Evolutionary conservation across 30 jellyfish, hydroid and myxozoan genomes (phyloP), one percentile per base, ranked within the genome.

Genomic region (Aurelia sp.): DNA sequence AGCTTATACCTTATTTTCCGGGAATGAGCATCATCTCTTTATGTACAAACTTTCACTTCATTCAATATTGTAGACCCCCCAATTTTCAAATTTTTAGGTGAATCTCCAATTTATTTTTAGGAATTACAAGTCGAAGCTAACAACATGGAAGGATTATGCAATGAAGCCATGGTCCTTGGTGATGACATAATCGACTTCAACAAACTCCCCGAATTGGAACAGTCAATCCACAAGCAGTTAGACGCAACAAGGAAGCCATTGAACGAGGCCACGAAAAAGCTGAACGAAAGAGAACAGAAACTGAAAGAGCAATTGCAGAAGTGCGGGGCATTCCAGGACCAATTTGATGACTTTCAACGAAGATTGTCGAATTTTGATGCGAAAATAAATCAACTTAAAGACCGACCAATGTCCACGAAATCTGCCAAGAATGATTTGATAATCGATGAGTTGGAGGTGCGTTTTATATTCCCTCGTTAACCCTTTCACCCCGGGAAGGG

Each of bases 251-350:
- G 64, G 79, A 44, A 85, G 67, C 97, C 99, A 41, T 50, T 94
- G 47, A 87, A 59, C 21, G 96, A 77, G 7, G 19, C 80, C 20
- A 55, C 60, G 40, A 67, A 68, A 17, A 21, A 41, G 62, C 72
- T 94, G 62, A 73, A 94, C 83, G 84, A 78, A 0, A 66, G 99
- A 35, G 99, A 94, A 50, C 57, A 70, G 63, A 62, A 13, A 33
- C 71, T 94, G 89, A 88, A 89, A 75, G 97, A 94, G 22, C 84
- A 87, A 69, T 76, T 94, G 60, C 95, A 89, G 51, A 96, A 73
- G 44, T 79, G 97, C 61, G 99, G 99, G 4, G 97, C 97, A 4
- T 73, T 94, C 60, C 96, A 94, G 74, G 99, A 94, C 61, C 99
- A 94, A 74, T 60, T 88, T 73, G 99, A 94, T 55, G 99, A 94